Percentiles rank a stretch among this genome's conserved stretches.
phyloP scores from a whole-genome alignment of 1,140 invertebrate genomes.

The Rhynchophorus ferrugineus region DNA sequence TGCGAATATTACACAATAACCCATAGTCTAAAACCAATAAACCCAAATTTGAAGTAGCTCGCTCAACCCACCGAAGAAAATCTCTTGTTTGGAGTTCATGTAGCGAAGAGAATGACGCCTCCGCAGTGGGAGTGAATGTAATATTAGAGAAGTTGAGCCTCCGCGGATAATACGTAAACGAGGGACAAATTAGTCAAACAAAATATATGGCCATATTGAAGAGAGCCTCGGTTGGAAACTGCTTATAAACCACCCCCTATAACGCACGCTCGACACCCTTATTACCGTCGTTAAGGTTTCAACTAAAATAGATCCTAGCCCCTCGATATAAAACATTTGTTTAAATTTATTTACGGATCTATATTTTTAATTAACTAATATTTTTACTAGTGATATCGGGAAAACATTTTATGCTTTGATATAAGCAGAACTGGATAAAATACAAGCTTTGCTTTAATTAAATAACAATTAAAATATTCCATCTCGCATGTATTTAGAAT shows the following conservation, averaged over 20 bases:
- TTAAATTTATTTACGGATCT: too few species aligned
- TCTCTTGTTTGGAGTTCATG: conserved; percentile 21
- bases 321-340: too few species aligned
- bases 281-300: conserved; percentile 12
- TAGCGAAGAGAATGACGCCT: conserved; percentile 18
- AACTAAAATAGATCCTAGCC: conserved; percentile 17
- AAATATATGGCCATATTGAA: conserved; percentile 20
- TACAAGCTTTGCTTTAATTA: too few species aligned
- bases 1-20: too few species aligned
- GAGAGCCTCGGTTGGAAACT: conserved; percentile 17
- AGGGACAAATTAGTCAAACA: conserved; percentile 22
- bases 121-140: conserved; percentile 5
- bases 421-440: too few species aligned
- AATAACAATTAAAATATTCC: too few species aligned
- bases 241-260: conserved; percentile 5
- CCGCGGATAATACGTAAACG: conserved; percentile 6
- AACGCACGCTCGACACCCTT: conserved; percentile 13
- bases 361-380: too few species aligned
- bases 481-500: too few species aligned
- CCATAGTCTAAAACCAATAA: neutral
- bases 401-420: too few species aligned
- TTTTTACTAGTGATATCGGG: too few species aligned
- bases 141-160: conserved; percentile 16
- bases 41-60: neutral
- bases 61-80: neutral